Conservation (phyloP, 1,140 invertebrate species). For the Capitella teleta region DNA sequence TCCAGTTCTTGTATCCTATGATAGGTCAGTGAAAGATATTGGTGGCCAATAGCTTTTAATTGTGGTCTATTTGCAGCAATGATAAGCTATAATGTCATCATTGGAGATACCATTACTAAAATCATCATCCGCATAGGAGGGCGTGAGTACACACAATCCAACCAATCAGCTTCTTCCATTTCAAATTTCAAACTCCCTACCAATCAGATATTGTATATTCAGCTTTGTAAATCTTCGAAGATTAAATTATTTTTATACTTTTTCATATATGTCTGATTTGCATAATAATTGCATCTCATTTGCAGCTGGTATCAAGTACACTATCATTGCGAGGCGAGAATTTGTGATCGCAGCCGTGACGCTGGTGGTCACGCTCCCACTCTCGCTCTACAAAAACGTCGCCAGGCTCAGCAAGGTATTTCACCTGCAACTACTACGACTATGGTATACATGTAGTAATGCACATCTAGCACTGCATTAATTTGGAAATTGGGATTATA, state of each 20-base stretch:
- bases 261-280: too few species aligned
- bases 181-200: too few species aligned
- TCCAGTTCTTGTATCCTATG: constrained; percentile 78
- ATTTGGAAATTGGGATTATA: too few species aligned
- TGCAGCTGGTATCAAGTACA: constrained; percentile 41
- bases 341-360: constrained; percentile 67
- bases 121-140: constrained; percentile 54
- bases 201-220: too few species aligned
- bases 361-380: constrained; percentile 61
- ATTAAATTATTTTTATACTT: too few species aligned
- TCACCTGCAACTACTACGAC: too few species aligned
- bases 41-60: too few species aligned
- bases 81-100: constrained; percentile 82
- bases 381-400: constrained; percentile 72
- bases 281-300: too few species aligned
- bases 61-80: constrained; percentile 72
- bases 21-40: constrained; percentile 54
- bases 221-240: too few species aligned
- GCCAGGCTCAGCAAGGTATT: constrained; percentile 64
- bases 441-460: too few species aligned
- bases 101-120: constrained; percentile 78
- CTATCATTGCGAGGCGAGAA: constrained; percentile 56
- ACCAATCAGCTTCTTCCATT: background rate
- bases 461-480: too few species aligned
- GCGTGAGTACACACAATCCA: constrained; percentile 17